A percentile compares a stretch with the other conserved stretches of the same genome.
Conservation (phyloP, 2,113 vertebrate genomes). For the Chionis minor region DNA sequence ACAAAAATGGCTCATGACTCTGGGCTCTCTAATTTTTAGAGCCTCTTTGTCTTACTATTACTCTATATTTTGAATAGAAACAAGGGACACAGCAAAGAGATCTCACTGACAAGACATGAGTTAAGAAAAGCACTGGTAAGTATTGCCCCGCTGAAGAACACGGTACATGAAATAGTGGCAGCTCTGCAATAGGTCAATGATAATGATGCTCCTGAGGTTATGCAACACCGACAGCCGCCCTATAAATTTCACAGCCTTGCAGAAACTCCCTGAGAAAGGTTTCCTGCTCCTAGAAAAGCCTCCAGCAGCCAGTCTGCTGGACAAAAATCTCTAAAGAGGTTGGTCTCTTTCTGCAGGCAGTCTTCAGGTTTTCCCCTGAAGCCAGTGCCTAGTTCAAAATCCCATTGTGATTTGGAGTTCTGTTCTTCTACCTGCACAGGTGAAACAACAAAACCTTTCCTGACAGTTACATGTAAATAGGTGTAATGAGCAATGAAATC, state of each 20-base stretch:
- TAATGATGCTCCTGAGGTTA: conserved; percentile 35
- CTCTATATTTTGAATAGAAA: not conserved
- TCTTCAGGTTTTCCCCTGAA: not conserved
- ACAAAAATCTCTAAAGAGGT: not conserved
- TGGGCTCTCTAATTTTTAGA: not conserved
- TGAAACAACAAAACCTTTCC: conserved; percentile 9
- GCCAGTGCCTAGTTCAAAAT: not conserved
- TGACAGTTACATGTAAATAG: conserved; percentile 3
- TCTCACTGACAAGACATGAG: not conserved
- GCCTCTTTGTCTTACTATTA: not conserved
- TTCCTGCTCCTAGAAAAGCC: not conserved
- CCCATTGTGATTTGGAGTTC: not conserved
- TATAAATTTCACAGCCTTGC: conserved; percentile 1
- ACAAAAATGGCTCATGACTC: not conserved
- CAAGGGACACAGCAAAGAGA: not conserved
- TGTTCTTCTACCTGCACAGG: not conserved
- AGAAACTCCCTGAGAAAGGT: not conserved
- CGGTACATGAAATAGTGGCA: not conserved
- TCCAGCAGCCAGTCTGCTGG: not conserved
- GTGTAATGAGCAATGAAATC: conserved; percentile 27
- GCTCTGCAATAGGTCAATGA: conserved; percentile 7
- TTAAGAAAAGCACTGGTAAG: not conserved
- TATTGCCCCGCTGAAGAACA: not conserved
- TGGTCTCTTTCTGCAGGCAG: not conserved
- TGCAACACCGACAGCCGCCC: not conserved